Evolutionary conservation across 2,888 invertebrate genomes (phyloP), one percentile per base, ranked within the genome.

Genomic region (Eilema caniola): DNA sequence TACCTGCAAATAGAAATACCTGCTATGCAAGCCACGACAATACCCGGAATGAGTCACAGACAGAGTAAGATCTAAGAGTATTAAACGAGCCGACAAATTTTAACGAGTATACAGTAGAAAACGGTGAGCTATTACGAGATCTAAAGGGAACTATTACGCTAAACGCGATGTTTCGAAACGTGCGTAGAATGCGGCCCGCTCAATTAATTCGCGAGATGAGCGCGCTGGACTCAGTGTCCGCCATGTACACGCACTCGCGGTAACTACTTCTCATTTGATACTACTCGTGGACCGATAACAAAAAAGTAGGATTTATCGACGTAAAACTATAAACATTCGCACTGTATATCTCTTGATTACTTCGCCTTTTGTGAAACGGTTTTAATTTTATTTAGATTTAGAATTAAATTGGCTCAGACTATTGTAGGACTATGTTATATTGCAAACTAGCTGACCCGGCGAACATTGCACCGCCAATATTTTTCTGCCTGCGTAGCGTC

Each of bases 131-230:
- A 37, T 72, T 66, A 69, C 37, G 62, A 68, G 68, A 77, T 75
- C 67, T 72, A 25, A 64, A 69, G 60, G 63, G 77, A 77, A 78
- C 75, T 80, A 81, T 75, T 76, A 80, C 72, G 64, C 66, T 81
- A 79, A 79, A 75, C 62, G 73, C 47, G 33, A 59, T 59, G 78
- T 87, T 86, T 82, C 79, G 83, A 77, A 88, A 88, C 81, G 75
- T 83, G 83, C 78, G 79, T 80, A 83, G 88, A 86, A 86, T 84
- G 85, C 78, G 80, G 76, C 69, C 70, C 67, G 65, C 70, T 72
- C 86, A 88, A 89, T 90, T 89, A 89, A 87, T 86, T 84, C 82
- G 82, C 78, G 80, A 87, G 85, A 87, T 85, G 85, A 86, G 73
- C 80, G 69, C 70, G 33, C 72, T 64, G 67, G 84, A 85, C 72